Conservation (phyloP, 2,797 vertebrate genomes). For the Trachops cirrhosus region DNA sequence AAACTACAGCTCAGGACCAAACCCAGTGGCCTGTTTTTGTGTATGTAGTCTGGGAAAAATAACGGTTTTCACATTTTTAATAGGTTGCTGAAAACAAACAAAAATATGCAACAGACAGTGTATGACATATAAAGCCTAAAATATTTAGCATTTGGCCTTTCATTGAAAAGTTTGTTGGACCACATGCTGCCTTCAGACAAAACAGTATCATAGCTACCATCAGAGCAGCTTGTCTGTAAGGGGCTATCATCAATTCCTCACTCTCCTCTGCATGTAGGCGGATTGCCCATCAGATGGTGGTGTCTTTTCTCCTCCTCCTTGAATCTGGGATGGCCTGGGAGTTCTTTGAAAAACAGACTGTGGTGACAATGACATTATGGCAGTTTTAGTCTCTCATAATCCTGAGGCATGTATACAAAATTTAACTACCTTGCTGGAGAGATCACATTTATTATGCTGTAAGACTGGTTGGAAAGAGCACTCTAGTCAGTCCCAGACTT, state of each 20-base stretch:
- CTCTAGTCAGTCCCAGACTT: too few relatives aligned
- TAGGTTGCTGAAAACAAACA: not conserved
- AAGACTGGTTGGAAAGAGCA: too few relatives aligned
- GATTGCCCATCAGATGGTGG: not conserved
- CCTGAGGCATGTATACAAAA: not conserved
- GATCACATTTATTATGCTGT: not conserved
- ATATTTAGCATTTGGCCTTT: not conserved
- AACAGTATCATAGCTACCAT: not conserved
- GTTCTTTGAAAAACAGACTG: not conserved
- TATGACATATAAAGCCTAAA: not conserved
- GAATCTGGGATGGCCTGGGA: not conserved
- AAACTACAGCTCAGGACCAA: not conserved
- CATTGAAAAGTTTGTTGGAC: not conserved
- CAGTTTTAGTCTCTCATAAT: not conserved
- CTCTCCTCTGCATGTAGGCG: fast-evolving
- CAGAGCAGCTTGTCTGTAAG: fast-evolving
- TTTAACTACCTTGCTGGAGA: not conserved
- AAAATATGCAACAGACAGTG: not conserved
- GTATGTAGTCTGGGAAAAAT: not conserved
- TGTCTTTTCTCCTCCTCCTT: not conserved
- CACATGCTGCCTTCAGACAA: not conserved
- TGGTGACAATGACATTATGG: too few relatives aligned
- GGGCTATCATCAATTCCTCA: too few relatives aligned
- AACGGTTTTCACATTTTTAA: not conserved
- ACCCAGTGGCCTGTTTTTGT: not conserved